Conservation (phyloP, 2,797 vertebrate genomes). For the Amblyopsis hoosieri region DNA sequence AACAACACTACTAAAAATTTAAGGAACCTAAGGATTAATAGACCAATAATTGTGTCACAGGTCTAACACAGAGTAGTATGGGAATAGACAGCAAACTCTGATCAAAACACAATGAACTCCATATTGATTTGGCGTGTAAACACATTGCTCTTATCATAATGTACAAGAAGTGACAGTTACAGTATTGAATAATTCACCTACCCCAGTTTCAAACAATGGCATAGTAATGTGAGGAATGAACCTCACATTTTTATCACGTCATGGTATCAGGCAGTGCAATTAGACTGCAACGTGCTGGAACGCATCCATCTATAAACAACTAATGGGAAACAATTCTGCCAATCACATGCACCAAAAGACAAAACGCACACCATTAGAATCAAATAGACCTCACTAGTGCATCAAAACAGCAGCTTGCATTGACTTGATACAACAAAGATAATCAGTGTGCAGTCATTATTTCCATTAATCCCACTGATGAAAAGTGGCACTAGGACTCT, state of each 20-base stretch:
- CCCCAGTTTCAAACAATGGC: slow-evolving; percentile 9
- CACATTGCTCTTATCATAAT: no score
- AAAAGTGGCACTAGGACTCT: slow-evolving; percentile 34
- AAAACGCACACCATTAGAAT: slow-evolving; percentile 45
- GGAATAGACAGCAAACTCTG: no score
- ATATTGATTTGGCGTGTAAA: no score
- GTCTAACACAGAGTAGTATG: no score
- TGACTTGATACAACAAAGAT: slow-evolving; percentile 42
- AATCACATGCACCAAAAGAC: slow-evolving; percentile 35
- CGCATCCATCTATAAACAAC: slow-evolving; percentile 24
- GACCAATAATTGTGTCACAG: background rate
- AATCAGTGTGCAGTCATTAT: slow-evolving; percentile 27
- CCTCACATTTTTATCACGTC: slow-evolving; percentile 8
- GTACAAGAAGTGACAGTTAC: no score
- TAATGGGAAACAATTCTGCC: slow-evolving; percentile 24
- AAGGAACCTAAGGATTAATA: background rate
- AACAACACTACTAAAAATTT: slow-evolving; percentile 11
- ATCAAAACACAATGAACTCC: no score
- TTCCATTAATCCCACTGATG: slow-evolving; percentile 24
- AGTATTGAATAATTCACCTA: no score
- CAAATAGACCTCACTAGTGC: slow-evolving; percentile 25
- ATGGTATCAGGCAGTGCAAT: slow-evolving; percentile 12
- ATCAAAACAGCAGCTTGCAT: slow-evolving; percentile 38
- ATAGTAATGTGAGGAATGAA: slow-evolving; percentile 11
- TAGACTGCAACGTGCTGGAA: slow-evolving; percentile 23